Evolutionary conservation across 2,797 vertebrate genomes (phyloP).

Genomic region (Siniperca scherzeri): DNA sequence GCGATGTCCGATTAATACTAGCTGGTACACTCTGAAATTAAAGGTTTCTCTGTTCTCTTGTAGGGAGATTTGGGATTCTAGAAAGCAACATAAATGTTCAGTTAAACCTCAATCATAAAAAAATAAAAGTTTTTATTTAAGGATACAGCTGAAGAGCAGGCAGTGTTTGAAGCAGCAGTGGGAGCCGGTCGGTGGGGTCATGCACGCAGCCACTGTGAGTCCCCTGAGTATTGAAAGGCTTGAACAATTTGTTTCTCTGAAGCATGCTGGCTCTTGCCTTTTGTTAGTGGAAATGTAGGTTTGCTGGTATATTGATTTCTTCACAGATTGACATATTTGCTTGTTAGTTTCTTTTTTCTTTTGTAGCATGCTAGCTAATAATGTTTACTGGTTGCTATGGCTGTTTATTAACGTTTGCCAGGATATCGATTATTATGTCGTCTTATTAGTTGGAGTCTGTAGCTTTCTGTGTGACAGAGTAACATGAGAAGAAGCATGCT

Average conservation of each 20-base stretch:
- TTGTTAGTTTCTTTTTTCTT: conserved; percentile 8
- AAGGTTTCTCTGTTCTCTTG: conserved; percentile 16
- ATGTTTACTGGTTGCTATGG: background rate
- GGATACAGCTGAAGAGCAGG: background rate
- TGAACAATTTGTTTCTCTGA: conserved; percentile 22
- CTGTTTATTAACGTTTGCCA: background rate
- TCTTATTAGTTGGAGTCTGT: background rate
- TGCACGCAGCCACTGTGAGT: background rate
- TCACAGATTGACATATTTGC: conserved; percentile 7
- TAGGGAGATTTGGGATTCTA: background rate
- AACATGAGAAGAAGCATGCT: background rate
- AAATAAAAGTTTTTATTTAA: conserved; percentile 7
- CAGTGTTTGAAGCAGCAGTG: conserved; percentile 17
- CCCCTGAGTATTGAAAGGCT: conserved; percentile 1
- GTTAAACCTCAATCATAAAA: conserved; percentile 7
- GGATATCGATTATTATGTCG: background rate
- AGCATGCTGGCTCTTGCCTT: background rate
- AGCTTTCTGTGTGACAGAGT: background rate
- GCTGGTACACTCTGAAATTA: conserved; percentile 30
- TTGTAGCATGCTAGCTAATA: background rate
- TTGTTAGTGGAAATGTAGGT: background rate
- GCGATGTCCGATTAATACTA: conserved; percentile 42
- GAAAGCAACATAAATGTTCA: conserved; percentile 10
- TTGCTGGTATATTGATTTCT: conserved; percentile 7
- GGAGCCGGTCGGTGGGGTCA: background rate